Conservation (phyloP, 2,113 vertebrate species). For the Oryzias javanicus region DNA sequence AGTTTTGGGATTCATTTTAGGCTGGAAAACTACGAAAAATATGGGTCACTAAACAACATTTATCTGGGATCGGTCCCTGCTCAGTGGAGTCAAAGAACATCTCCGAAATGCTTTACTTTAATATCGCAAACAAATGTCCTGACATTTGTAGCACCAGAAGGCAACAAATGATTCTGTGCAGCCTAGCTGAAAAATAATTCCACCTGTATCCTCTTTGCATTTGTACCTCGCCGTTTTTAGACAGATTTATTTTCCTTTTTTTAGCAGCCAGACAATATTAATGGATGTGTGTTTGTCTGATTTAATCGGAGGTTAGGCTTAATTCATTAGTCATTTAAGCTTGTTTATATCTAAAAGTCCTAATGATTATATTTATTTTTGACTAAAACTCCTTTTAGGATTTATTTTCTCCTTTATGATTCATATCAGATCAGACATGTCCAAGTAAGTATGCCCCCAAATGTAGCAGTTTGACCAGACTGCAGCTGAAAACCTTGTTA, state of each 20-base stretch:
- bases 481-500: constrained; percentile 1
- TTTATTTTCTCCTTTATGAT: constrained; percentile 5
- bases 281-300: background rate
- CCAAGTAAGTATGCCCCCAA: background rate
- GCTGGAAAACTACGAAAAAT: background rate
- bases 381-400: constrained; percentile 15
- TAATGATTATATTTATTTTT: constrained; percentile 23
- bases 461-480: constrained; percentile 3
- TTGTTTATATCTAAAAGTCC: background rate
- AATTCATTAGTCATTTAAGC: constrained; percentile 11
- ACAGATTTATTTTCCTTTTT: background rate
- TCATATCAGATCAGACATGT: constrained; percentile 1
- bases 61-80: background rate
- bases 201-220: constrained; percentile 3
- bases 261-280: constrained; percentile 4
- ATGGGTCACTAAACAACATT: background rate
- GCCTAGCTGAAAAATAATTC: background rate
- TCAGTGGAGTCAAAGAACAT: background rate
- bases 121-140: background rate
- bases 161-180: background rate
- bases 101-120: background rate
- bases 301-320: constrained; percentile 5
- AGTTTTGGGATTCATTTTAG: too few relatives aligned
- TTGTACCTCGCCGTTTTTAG: background rate
- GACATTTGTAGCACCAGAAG: background rate